Base-by-base conservation (phyloP, 2,888 invertebrate genomes). In the Agrochola litura region DNA sequence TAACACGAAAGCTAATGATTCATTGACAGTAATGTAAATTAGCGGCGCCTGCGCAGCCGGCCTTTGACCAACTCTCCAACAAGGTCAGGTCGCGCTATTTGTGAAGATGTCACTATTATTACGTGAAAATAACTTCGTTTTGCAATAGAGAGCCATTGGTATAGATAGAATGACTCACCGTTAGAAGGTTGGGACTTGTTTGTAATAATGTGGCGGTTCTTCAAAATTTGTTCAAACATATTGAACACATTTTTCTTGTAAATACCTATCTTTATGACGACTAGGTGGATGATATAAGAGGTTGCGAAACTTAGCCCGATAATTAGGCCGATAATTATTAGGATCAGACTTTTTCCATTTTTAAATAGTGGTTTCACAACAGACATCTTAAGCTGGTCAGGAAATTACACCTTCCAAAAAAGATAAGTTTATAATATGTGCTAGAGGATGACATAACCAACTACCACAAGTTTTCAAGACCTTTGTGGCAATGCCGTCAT, bases 1-100 rank as follows among this genome's bases (percentile, higher is more conserved):
- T 54, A 67, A 66, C 30, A 49, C 41, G 63, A 71, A 41, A 71
- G 56, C 66, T 73, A 80, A 81, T 78, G 76, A 81, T 63, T 84
- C 66, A 84, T 74, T 77, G 63, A 81, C 76, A 72, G 67, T 60
- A 16, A 43, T 49, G 70, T 67, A 64, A 80, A 83, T 82, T 46
- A 73, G 73, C 19, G 85, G 85, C 87, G 85, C 85, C 76, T 43
- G 80, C 70, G 70, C 67, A 69, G 73, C 19, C 76, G 78, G 83
- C 87, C 70, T 85, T 67, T 63, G 61, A 70, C 82, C 78, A 78
- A 56, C 74, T 54, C 25, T 73, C 37, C 14, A 19, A 74, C 86
- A 79, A 86, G 84, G 84, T 86, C 64, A 43, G 49, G 70, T 63
- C 41, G 68, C 16, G 56, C 37, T 70, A 70, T 83, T 70, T 73